phyloP scores from a whole-genome alignment of 2,797 vertebrate genomes.

The Myotis vivesi region DNA sequence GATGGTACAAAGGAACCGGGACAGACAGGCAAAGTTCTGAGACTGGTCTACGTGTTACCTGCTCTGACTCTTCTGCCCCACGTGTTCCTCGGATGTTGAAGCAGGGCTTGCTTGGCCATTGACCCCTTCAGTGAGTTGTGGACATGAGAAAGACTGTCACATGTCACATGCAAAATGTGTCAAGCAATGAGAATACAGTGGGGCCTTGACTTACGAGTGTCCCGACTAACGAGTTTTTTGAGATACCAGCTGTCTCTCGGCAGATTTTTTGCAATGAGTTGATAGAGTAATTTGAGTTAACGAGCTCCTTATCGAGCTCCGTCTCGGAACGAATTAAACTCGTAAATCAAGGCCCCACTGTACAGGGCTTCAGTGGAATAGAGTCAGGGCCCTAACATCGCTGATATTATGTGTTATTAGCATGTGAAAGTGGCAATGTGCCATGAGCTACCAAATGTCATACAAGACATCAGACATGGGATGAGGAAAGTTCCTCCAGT shows the following conservation, averaged over 20 bases:
- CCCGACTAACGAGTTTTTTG: no score
- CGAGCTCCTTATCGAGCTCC: no score
- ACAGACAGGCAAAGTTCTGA: not conserved
- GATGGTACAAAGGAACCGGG: not conserved
- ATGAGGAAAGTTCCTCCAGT: not conserved
- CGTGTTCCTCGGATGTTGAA: not conserved
- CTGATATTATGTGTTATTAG: not conserved
- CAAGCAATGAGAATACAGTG: not conserved
- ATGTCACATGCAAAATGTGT: not conserved
- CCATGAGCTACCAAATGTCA: not conserved
- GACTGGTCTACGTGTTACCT: not conserved
- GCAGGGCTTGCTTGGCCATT: not conserved
- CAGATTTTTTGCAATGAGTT: no score
- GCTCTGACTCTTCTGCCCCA: not conserved
- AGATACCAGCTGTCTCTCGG: no score
- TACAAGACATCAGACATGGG: not conserved
- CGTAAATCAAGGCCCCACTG: no score
- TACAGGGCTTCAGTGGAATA: not conserved
- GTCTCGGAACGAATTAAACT: no score
- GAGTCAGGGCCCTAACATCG: not conserved
- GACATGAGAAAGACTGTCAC: not conserved
- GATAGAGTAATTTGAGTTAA: no score
- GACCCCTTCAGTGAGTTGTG: not conserved
- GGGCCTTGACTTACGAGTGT: no score
- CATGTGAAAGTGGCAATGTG: not conserved